Conservation (phyloP, 2,888 invertebrate species). For the Eristalis pertinax region DNA sequence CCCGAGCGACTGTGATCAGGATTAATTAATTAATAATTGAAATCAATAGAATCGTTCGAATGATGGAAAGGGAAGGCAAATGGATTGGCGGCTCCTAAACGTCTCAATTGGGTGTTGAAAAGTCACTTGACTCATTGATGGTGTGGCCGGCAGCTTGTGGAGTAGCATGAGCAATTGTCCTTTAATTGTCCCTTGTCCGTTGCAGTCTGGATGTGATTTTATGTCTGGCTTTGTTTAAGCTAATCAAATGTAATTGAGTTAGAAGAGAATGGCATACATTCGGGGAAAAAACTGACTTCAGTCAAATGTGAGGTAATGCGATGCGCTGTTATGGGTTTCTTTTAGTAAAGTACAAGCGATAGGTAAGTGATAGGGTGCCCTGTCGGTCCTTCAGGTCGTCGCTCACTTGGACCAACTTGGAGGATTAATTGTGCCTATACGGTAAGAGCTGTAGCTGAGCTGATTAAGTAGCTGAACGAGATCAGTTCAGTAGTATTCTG, state of each 20-base stretch:
- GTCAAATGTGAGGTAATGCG: too few relatives aligned
- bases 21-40: conserved; percentile 73
- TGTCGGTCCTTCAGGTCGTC: too few relatives aligned
- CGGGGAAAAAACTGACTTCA: neutral
- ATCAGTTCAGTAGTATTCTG: too few relatives aligned
- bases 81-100: conserved; percentile 18
- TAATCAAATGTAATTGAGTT: neutral
- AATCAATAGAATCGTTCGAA: conserved; percentile 56
- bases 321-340: too few relatives aligned
- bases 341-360: too few relatives aligned
- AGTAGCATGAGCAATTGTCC: neutral
- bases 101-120: conserved; percentile 34
- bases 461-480: too few relatives aligned
- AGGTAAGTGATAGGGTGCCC: too few relatives aligned
- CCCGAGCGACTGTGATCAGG: conserved; percentile 57
- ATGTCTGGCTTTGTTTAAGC: neutral
- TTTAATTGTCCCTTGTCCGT: neutral
- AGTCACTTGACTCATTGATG: neutral
- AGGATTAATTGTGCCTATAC: too few relatives aligned
- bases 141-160: neutral
- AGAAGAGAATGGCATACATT: neutral
- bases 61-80: neutral
- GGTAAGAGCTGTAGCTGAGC: too few relatives aligned
- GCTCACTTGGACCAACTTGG: too few relatives aligned
- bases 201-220: neutral